phyloP scores from a whole-genome alignment of 2,797 vertebrate species.

The Pipistrellus kuhlii region DNA sequence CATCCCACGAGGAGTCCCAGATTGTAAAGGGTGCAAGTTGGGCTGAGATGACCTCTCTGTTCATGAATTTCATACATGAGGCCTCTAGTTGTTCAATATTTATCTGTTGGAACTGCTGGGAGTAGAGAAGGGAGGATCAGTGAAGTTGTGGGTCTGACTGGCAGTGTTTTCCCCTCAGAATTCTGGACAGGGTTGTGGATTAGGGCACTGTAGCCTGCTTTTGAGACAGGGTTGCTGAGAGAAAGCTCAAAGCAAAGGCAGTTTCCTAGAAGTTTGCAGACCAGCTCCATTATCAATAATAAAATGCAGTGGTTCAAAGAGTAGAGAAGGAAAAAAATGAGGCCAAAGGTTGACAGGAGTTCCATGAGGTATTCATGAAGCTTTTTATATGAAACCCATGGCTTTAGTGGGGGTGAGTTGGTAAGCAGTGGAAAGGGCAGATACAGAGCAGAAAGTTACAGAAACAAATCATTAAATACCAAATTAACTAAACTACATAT shows the following conservation, averaged over 20 bases:
- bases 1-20: too few relatives aligned
- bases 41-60: too few relatives aligned
- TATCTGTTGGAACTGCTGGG: background rate
- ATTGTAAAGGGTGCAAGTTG: too few relatives aligned
- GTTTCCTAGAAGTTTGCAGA: background rate
- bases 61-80: too few relatives aligned
- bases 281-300: background rate
- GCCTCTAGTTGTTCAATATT: background rate
- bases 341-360: background rate
- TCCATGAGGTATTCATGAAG: background rate
- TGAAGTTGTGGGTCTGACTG: background rate
- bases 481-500: background rate
- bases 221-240: fast-evolving
- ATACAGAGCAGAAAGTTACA: background rate
- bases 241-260: background rate
- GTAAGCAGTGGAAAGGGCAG: background rate
- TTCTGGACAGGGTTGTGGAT: background rate
- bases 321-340: background rate
- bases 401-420: background rate
- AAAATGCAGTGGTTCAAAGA: background rate
- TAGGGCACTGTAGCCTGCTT: background rate
- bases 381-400: background rate
- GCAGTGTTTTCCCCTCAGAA: background rate
- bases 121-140: background rate
- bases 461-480: background rate